Conservation (phyloP, 2,113 vertebrate genomes). For the Pachyramphus minor region DNA sequence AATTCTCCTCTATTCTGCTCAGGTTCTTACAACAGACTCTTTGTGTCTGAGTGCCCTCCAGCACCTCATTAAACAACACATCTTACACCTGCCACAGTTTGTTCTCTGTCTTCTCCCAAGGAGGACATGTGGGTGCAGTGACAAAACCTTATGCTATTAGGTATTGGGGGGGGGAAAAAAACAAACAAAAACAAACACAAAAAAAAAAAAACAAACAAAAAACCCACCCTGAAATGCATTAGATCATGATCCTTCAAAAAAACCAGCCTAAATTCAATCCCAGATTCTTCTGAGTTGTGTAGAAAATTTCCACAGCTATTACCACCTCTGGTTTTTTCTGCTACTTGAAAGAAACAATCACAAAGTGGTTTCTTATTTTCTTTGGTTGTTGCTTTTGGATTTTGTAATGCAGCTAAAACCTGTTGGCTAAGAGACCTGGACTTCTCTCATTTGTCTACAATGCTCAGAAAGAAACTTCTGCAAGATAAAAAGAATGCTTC, state of each 20-base stretch:
- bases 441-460: background rate
- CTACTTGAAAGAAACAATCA: background rate
- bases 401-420: background rate
- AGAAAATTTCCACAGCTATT: background rate
- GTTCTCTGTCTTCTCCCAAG: background rate
- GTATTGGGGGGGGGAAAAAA: background rate
- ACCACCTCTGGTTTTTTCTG: fast-evolving
- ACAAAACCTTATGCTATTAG: background rate
- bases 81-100: background rate
- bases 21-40: background rate
- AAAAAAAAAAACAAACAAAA: too few species aligned
- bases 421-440: background rate
- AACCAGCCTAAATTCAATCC: fast-evolving
- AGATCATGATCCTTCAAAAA: background rate
- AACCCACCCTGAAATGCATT: background rate
- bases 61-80: background rate
- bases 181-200: too few species aligned
- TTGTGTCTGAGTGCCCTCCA: background rate
- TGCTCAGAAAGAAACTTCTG: background rate
- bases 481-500: background rate
- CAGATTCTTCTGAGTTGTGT: background rate
- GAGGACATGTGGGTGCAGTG: background rate
- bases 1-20: background rate
- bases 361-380: background rate
- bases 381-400: background rate